Conservation (phyloP, 2,888 invertebrate species). For the Lathronympha strigana region DNA sequence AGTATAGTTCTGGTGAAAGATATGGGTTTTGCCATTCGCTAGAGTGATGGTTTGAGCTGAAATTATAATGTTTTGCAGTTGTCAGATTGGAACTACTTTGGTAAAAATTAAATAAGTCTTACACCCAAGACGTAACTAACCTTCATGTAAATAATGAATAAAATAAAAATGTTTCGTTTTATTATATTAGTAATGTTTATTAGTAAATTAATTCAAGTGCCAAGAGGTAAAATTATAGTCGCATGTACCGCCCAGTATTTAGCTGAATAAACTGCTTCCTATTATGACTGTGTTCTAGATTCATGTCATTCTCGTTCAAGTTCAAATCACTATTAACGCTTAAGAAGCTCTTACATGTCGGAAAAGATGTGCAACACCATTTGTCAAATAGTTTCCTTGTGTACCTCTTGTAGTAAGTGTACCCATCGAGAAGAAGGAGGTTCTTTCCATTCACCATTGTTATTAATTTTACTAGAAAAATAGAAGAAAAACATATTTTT, state of each 20-base stretch:
- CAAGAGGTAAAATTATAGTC: background rate
- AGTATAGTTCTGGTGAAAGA: slow-evolving; percentile 6
- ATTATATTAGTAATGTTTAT: background rate
- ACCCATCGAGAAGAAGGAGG: slow-evolving; percentile 26
- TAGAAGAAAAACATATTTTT: background rate
- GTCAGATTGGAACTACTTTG: background rate
- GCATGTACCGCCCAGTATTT: slow-evolving; percentile 23
- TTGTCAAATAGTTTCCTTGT: slow-evolving; percentile 15
- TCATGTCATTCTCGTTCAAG: slow-evolving; percentile 8
- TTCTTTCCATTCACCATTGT: slow-evolving; percentile 35
- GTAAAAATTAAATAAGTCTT: background rate
- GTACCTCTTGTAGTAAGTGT: slow-evolving; percentile 36
- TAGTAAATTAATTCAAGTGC: background rate
- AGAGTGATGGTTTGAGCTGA: slow-evolving; percentile 8
- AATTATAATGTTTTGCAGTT: background rate
- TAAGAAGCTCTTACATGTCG: slow-evolving; percentile 24
- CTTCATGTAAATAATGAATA: background rate
- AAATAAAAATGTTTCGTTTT: background rate
- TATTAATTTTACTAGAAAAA: slow-evolving; percentile 20
- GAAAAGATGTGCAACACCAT: slow-evolving; percentile 37
- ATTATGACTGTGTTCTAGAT: slow-evolving; percentile 27
- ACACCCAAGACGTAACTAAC: too few species aligned
- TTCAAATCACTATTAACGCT: slow-evolving; percentile 6
- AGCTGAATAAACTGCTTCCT: slow-evolving; percentile 12
- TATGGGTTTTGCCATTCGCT: slow-evolving; percentile 14